Evolutionary conservation across 1,140 invertebrate species (phyloP).

Genomic region (Trinorchestia longiramus): DNA sequence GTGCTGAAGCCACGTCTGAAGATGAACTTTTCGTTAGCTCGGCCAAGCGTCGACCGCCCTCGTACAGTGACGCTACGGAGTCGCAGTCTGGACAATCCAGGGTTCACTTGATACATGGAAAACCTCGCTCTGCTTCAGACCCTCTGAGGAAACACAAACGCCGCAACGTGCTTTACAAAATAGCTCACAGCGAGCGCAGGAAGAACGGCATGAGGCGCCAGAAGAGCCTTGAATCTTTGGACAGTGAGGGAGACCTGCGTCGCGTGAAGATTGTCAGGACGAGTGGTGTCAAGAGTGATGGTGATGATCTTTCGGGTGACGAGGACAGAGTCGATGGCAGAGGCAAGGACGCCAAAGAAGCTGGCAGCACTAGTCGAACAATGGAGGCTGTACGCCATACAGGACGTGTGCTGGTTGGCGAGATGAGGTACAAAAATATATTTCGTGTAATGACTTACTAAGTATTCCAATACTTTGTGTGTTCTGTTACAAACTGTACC

Average conservation of each 20-base stretch:
- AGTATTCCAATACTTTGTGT: no score
- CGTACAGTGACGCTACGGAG: constrained; percentile 20
- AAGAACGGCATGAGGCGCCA: constrained; percentile 45
- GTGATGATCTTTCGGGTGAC: constrained; percentile 7
- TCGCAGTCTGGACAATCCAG: neutral
- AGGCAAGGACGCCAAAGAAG: neutral
- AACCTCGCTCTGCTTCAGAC: constrained; percentile 11
- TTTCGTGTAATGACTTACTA: neutral
- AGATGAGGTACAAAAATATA: constrained; percentile 57
- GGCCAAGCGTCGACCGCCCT: neutral
- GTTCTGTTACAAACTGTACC: no score
- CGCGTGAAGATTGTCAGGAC: neutral
- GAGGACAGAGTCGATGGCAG: constrained; percentile 30
- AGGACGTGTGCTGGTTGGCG: constrained; percentile 66
- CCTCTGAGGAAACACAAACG: constrained; percentile 24
- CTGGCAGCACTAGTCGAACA: constrained; percentile 11
- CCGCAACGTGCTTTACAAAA: constrained; percentile 11
- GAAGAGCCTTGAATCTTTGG: constrained; percentile 20
- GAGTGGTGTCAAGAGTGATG: constrained; percentile 44
- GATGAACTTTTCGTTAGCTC: neutral
- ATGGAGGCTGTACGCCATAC: constrained; percentile 58
- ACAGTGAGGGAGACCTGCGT: constrained; percentile 21
- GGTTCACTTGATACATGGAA: neutral
- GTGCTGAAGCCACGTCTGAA: neutral
- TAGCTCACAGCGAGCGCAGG: constrained; percentile 67